phyloP scores from a whole-genome alignment of 2,797 vertebrate species.

The Malacoctenus gilli region DNA sequence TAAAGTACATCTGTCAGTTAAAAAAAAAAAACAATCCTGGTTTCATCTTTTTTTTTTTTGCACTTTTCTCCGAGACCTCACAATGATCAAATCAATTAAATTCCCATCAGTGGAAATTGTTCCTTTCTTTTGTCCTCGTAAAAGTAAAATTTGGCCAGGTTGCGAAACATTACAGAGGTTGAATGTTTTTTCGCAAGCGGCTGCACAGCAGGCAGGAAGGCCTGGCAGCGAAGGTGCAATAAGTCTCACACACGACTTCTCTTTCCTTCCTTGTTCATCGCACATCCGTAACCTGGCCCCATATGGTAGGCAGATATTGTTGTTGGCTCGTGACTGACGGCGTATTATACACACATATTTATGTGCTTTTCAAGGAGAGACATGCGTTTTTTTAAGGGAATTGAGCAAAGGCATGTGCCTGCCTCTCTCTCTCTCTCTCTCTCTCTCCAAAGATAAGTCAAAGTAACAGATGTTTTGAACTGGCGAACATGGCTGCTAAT shows the following conservation, averaged over 20 bases:
- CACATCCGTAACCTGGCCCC: constrained; percentile 74
- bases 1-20: constrained; percentile 66
- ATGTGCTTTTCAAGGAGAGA: constrained; percentile 68
- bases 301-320: constrained; percentile 87
- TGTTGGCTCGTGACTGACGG: constrained; percentile 67
- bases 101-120: constrained; percentile 39
- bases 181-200: constrained; percentile 54
- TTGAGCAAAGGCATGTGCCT: constrained; percentile 73
- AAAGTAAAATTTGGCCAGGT: constrained; percentile 15
- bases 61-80: constrained; percentile 36
- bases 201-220: constrained; percentile 52
- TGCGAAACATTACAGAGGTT: too few species aligned
- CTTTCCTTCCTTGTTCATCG: constrained; percentile 59
- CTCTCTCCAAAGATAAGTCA: constrained; percentile 62
- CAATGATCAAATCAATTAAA: constrained; percentile 62
- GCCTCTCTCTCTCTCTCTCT: constrained; percentile 27
- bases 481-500: constrained; percentile 65
- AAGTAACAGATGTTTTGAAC: constrained; percentile 69
- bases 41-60: constrained; percentile 25
- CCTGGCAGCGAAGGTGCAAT: constrained; percentile 68
- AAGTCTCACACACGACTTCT: constrained; percentile 80
- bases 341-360: constrained; percentile 80
- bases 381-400: constrained; percentile 49
- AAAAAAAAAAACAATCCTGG: constrained; percentile 54
- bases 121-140: constrained; percentile 46